These are phyloP conservation scores for Mellilla xanthometata DNA, from an alignment of 2,888 invertebrate species.

Conservation along the genomic window DNA sequence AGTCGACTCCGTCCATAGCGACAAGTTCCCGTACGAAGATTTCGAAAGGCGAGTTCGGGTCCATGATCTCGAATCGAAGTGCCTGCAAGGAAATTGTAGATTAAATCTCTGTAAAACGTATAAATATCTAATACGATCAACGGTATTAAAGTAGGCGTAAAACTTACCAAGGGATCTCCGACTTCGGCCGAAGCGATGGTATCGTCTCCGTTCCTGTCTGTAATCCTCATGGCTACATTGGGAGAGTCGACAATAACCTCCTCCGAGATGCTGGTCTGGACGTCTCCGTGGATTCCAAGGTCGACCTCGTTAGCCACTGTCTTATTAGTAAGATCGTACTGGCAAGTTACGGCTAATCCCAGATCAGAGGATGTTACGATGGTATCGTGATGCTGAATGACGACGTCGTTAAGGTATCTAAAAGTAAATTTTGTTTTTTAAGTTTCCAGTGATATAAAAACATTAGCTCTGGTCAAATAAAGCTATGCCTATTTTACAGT, in stretches of 20 bases:
- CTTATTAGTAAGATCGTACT: conserved; percentile 96
- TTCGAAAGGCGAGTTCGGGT: conserved; percentile 96
- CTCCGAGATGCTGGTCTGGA: conserved; percentile 92
- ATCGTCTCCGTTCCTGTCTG: conserved; percentile 91
- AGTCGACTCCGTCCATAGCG: conserved; percentile 96
- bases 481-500: too few species aligned
- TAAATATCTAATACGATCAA: background rate
- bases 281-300: conserved; percentile 94
- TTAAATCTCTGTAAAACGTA: conserved; percentile 4
- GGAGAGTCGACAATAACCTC: conserved; percentile 97
- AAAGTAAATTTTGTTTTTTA: conserved; percentile 31
- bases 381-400: conserved; percentile 97
- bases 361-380: conserved; percentile 97
- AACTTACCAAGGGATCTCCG: conserved; percentile 90
- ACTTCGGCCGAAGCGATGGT: conserved; percentile 94
- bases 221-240: conserved; percentile 96
- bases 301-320: conserved; percentile 96
- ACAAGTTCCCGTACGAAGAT: conserved; percentile 97
- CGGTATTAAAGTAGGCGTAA: conserved; percentile 9
- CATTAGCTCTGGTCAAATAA: too few species aligned
- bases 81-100: conserved; percentile 66
- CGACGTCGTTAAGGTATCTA: conserved; percentile 93
- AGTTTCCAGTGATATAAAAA: too few species aligned
- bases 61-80: conserved; percentile 95
- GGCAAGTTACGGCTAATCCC: conserved; percentile 95